Base-by-base conservation (phyloP, 2,797 vertebrate species). In the Sternotherus odoratus region DNA sequence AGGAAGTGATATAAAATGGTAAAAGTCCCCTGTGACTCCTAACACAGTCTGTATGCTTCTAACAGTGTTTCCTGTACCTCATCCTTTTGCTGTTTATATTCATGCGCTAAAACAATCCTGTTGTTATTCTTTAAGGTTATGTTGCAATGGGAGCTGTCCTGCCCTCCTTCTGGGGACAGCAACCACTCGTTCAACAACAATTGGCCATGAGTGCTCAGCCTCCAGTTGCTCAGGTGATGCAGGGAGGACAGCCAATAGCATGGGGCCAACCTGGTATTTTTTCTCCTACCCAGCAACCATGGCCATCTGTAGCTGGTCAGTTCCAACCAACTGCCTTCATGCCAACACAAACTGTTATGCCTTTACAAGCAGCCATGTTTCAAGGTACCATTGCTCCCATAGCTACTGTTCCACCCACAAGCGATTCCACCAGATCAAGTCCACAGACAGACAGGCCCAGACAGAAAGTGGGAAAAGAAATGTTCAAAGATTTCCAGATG, bases 111-210 rank as follows among this genome's bases (percentile, higher is more conserved):
- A 69, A 43, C 51, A 46, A 53, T 39, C 24, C 84, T 96, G 3
- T 77, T 79, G 91, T 72, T 94, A 5, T 86, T 87, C 54, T 94
- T 66, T 5, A 97, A 99, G 99, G 99, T 99, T 99, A 99, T 94
- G 99, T 99, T 98, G 99, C 99, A 39, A 99, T 99, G 99, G 99
- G 99, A 98, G 99, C 99, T 74, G 99, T 99, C 83, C 99, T 99
- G 92, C 99, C 99, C 23, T 99, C 98, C 2, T 99, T 99, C 97
- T 99, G 99, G 99, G 99, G 99, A 95, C 99, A 99, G 98, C 99
- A 99, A 98, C 98, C 99, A 28, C 99, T 99, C 17, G 98, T 99
- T 93, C 99, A 99, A 96, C 98, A 99, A 90, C 99, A 99, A 85
- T 97, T 99, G 97, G 99, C 99, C 96, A 99, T 99, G 95, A 99